Evolutionary conservation across 2,888 invertebrate species (phyloP).

Genomic region (Eustalomyia histrio): DNA sequence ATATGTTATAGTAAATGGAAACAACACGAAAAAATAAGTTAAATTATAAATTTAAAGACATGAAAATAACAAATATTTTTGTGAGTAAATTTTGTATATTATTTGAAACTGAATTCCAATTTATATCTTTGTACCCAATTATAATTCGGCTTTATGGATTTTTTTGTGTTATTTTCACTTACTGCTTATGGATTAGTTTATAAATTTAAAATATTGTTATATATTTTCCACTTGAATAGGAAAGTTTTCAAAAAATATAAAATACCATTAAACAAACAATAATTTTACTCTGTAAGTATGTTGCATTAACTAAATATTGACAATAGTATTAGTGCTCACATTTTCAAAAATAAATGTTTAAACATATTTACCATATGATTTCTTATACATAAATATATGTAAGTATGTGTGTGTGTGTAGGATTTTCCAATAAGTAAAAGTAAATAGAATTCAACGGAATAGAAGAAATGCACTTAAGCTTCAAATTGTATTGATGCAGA

Average conservation of each 20-base stretch:
- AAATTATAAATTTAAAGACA: no score
- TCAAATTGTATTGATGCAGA: constrained; percentile 48
- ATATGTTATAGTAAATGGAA: no score
- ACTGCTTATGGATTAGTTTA: no score
- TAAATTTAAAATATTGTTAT: no score
- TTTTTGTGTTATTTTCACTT: not conserved
- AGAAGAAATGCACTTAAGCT: constrained; percentile 29
- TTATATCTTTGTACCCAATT: not conserved
- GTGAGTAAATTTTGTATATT: not conserved
- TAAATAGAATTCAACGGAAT: constrained; percentile 26
- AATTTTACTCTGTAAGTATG: not conserved
- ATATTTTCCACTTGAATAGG: no score
- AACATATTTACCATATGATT: no score
- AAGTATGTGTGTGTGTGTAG: no score
- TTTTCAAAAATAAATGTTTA: no score
- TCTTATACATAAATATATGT: no score
- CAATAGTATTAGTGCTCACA: not conserved
- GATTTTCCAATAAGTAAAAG: constrained; percentile 12
- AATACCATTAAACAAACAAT: not conserved
- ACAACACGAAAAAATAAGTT: no score
- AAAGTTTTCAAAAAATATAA: not conserved
- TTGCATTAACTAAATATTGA: not conserved
- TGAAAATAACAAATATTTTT: no score
- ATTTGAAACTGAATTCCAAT: not conserved
- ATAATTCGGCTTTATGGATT: not conserved